A percentile compares a stretch with the other conserved stretches of the same genome.
phyloP scores from a whole-genome alignment of 2,797 vertebrate species.

The Falco berigora region DNA sequence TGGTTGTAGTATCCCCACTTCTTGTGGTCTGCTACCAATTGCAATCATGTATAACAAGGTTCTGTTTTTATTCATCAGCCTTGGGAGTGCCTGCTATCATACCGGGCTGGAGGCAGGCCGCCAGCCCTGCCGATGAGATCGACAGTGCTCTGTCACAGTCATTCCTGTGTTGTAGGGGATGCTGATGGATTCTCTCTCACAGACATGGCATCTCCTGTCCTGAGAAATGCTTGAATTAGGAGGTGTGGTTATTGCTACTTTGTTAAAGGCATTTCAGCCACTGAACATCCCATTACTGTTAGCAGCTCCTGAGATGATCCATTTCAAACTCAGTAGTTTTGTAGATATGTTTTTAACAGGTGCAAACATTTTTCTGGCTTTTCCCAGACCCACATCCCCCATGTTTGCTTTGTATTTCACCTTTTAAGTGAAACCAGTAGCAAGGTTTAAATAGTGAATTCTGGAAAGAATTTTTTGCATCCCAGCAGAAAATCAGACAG shows the following conservation, averaged over 20 bases:
- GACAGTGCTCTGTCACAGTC: background rate
- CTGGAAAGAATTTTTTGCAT: background rate
- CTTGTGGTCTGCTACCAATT: background rate
- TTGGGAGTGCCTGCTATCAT: fast-evolving
- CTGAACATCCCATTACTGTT: background rate
- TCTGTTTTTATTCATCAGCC: background rate
- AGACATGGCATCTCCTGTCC: background rate
- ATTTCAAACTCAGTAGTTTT: background rate
- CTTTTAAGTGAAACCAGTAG: background rate
- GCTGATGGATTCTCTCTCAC: background rate
- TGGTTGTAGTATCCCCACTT: background rate
- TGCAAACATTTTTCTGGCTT: background rate
- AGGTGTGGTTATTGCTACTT: background rate
- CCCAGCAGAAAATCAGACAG: background rate
- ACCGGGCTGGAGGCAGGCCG: background rate
- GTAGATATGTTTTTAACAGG: background rate
- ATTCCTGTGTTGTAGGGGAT: background rate
- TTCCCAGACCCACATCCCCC: background rate
- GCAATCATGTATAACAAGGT: background rate
- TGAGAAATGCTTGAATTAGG: too few relatives aligned
- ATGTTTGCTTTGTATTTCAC: background rate
- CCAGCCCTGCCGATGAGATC: fast-evolving
- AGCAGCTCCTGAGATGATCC: background rate
- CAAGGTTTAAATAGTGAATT: background rate
- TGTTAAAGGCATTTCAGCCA: background rate